phyloP scores from a whole-genome alignment of 2,113 vertebrate species.

The Dipodomys ordii region DNA sequence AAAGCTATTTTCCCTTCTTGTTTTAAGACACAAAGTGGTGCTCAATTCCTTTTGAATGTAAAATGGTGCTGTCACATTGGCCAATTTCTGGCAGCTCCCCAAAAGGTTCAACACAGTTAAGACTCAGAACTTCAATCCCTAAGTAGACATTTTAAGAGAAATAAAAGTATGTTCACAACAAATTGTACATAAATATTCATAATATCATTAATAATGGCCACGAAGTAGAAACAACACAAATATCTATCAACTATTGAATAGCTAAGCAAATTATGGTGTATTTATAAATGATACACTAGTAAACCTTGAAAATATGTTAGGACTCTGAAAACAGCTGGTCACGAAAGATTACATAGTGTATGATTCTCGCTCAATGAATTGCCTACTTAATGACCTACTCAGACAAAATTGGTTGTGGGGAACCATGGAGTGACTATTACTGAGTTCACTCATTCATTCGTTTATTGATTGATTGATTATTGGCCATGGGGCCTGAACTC shows the following conservation, averaged over 20 bases:
- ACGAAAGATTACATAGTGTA: background rate
- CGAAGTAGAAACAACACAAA: background rate
- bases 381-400: background rate
- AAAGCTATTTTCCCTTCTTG: background rate
- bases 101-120: background rate
- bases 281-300: background rate
- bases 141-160: conserved; percentile 18
- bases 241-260: background rate
- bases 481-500: no score
- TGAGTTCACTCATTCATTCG: no score
- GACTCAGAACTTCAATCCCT: conserved; percentile 21
- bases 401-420: background rate
- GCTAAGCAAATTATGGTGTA: background rate
- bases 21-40: conserved; percentile 49
- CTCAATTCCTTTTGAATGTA: conserved; percentile 7
- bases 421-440: background rate
- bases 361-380: conserved; percentile 19
- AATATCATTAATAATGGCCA: background rate
- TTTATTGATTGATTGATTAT: no score
- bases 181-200: background rate
- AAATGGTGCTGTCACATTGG: background rate
- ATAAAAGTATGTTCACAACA: background rate
- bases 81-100: background rate
- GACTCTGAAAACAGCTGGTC: background rate
- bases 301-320: conserved; percentile 3